Conservation (phyloP, 1,140 invertebrate genomes). For the Contarinia nasturtii region DNA sequence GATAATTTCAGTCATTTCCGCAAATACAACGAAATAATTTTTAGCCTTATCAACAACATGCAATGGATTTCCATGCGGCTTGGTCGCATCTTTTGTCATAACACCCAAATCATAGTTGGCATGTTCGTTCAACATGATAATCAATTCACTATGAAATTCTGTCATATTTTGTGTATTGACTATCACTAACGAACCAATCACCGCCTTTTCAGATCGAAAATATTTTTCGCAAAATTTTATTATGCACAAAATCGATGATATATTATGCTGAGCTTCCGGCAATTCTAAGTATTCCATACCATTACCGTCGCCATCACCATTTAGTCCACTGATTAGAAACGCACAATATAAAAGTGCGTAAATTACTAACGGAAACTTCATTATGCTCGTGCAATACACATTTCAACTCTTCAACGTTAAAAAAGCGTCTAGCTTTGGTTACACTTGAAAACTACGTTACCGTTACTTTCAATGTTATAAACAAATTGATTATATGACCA, state of each 20-base stretch:
- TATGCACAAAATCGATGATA: background rate
- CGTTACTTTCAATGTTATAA: too few species aligned
- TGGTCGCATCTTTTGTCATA: background rate
- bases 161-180: background rate
- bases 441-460: too few species aligned
- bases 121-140: conserved; percentile 1
- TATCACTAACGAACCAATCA: conserved; percentile 3
- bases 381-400: too few species aligned
- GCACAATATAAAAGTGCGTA: too few species aligned
- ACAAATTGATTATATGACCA: too few species aligned
- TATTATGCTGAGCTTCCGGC: background rate
- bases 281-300: too few species aligned
- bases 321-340: too few species aligned
- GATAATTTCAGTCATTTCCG: background rate
- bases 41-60: conserved; percentile 1
- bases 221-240: conserved; percentile 1
- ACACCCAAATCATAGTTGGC: background rate
- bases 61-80: conserved; percentile 1
- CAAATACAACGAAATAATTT: conserved; percentile 4
- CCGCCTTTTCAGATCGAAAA: conserved; percentile 1
- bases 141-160: background rate
- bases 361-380: too few species aligned
- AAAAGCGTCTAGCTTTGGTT: too few species aligned
- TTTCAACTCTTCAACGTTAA: too few species aligned
- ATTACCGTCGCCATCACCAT: too few species aligned